Conservation (phyloP, 2,113 vertebrate genomes). For the Onychostoma macrolepis region DNA sequence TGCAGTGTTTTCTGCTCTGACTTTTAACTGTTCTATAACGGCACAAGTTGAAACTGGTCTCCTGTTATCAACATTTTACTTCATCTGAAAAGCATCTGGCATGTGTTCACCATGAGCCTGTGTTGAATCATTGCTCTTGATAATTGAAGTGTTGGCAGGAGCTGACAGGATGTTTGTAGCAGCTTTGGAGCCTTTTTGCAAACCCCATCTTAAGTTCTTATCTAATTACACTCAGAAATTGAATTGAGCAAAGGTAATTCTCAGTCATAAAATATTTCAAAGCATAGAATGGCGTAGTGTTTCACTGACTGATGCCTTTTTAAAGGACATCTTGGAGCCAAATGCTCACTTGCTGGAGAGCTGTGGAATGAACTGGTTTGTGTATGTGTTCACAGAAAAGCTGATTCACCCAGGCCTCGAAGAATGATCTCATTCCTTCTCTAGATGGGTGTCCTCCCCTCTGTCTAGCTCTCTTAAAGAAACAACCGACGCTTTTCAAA, state of each 20-base stretch:
- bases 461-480: constrained; percentile 55
- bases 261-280: neutral
- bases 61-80: neutral
- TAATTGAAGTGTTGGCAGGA: neutral
- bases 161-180: neutral
- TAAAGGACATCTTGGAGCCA: neutral
- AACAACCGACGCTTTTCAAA: constrained; percentile 53
- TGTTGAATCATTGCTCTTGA: neutral
- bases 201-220: neutral
- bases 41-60: neutral
- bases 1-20: neutral
- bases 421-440: constrained; percentile 55
- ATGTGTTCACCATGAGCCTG: neutral
- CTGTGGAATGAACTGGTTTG: neutral
- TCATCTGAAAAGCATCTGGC: constrained; percentile 29
- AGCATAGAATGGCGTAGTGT: neutral
- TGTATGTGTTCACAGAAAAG: constrained; percentile 47
- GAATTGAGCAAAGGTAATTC: neutral
- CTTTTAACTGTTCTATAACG: neutral
- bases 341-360: constrained; percentile 1
- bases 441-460: constrained; percentile 37
- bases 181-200: neutral
- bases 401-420: constrained; percentile 50
- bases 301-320: neutral
- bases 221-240: neutral